These are phyloP conservation scores for Sus scrofa DNA, from an alignment of 2,113 vertebrate genomes.

Conservation along the genomic window DNA sequence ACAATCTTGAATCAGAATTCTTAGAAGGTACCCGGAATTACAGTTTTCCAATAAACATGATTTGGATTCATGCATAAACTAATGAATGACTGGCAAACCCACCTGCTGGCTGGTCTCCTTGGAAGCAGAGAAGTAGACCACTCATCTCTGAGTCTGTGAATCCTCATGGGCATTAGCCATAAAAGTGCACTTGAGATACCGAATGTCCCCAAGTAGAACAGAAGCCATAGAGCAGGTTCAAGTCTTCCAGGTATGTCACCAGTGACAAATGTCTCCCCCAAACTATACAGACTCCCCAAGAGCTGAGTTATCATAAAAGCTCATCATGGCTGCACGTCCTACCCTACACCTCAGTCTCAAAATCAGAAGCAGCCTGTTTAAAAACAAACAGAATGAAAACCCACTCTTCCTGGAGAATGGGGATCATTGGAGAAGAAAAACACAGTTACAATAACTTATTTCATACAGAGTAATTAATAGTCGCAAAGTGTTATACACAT, in stretches of 20 bases:
- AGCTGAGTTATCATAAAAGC: background rate
- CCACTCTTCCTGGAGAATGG: background rate
- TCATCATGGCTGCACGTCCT: rapidly evolving
- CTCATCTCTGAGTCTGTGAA: background rate
- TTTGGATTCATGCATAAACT: slow-evolving; percentile 51
- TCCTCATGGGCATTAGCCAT: background rate
- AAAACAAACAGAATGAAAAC: slow-evolving; percentile 47
- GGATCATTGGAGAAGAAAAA: slow-evolving; percentile 36
- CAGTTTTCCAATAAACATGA: slow-evolving; percentile 51
- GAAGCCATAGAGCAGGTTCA: background rate
- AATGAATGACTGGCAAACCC: slow-evolving; percentile 62
- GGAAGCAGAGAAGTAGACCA: background rate
- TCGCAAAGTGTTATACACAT: slow-evolving; percentile 59
- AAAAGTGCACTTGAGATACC: background rate
- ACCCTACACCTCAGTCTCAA: background rate
- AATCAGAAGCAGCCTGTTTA: slow-evolving; percentile 28
- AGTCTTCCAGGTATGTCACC: slow-evolving; percentile 3
- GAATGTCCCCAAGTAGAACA: background rate
- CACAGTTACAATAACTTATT: slow-evolving; percentile 64
- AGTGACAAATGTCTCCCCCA: slow-evolving; percentile 42
- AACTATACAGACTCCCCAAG: background rate
- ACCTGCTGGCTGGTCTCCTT: slow-evolving; percentile 42
- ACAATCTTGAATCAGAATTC: background rate
- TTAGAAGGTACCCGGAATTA: background rate
- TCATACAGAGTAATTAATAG: slow-evolving; percentile 82